Evolutionary conservation across 1,140 invertebrate genomes (phyloP).

Genomic region (Drosophila fuyamai): DNA sequence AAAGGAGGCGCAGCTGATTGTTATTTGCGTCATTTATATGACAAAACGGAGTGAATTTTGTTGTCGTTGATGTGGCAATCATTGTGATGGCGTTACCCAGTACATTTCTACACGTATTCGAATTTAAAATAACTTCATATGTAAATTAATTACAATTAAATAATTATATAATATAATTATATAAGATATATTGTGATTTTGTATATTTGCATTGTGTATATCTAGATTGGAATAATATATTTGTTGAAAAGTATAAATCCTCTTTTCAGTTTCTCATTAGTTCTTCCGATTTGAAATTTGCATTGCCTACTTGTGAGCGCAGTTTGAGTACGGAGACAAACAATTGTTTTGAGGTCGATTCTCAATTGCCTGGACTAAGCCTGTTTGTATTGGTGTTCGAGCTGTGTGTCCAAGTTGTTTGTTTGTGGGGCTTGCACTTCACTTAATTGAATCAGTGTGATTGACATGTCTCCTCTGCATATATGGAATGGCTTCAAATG

Average conservation of each 20-base stretch:
- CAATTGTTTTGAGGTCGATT: slow-evolving; percentile 44
- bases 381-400: slow-evolving; percentile 28
- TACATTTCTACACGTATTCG: no score
- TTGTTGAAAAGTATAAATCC: no score
- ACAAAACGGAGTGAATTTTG: background rate
- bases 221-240: no score
- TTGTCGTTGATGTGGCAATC: background rate
- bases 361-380: slow-evolving; percentile 27
- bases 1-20: slow-evolving; percentile 8
- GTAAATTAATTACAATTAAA: no score
- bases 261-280: background rate
- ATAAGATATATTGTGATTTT: no score
- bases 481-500: slow-evolving; percentile 11
- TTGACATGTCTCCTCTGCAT: slow-evolving; percentile 54
- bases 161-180: no score
- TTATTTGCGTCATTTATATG: slow-evolving; percentile 31
- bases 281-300: background rate
- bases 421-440: slow-evolving; percentile 57
- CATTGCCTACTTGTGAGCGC: slow-evolving; percentile 24
- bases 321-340: slow-evolving; percentile 22
- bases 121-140: no score
- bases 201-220: no score
- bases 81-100: no score
- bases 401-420: background rate
- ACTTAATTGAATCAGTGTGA: slow-evolving; percentile 78